Percentiles rank a stretch among this genome's conserved stretches.
Conservation (phyloP, 2,113 vertebrate species). For the Rhagologus leucostigma region DNA sequence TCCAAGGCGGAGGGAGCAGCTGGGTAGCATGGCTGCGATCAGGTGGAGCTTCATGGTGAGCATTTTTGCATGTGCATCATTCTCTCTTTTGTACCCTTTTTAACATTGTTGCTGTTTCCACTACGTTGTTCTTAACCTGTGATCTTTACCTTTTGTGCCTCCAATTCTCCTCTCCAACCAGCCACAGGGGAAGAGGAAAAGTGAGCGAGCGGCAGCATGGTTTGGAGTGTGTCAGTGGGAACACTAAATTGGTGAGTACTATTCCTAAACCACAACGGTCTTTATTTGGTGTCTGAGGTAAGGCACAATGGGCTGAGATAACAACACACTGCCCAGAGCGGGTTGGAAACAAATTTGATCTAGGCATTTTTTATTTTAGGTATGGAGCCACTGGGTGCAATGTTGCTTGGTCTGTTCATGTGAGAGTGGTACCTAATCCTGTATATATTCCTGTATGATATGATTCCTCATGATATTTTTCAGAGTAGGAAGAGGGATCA, state of each 20-base stretch:
- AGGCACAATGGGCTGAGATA: neutral
- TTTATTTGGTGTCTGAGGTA: neutral
- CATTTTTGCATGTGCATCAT: neutral
- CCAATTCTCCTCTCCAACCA: neutral
- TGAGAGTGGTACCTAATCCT: neutral
- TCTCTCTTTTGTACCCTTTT: neutral
- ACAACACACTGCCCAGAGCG: neutral
- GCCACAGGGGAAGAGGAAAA: neutral
- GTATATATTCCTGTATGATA: neutral
- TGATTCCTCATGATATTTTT: neutral
- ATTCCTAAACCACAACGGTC: neutral
- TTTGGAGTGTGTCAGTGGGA: neutral
- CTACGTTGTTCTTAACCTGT: neutral
- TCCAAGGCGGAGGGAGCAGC: neutral
- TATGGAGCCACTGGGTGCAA: neutral
- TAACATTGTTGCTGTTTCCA: neutral
- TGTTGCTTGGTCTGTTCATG: neutral
- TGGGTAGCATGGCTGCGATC: neutral
- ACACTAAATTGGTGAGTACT: neutral
- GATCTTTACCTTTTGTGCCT: neutral
- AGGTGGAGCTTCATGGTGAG: neutral
- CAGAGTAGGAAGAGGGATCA: neutral
- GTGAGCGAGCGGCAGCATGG: neutral
- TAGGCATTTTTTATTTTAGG: neutral
- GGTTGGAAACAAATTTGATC: neutral